These are phyloP conservation scores for Drosophila neotestacea DNA, from an alignment of 2,888 invertebrate genomes.

Conservation along the genomic window DNA sequence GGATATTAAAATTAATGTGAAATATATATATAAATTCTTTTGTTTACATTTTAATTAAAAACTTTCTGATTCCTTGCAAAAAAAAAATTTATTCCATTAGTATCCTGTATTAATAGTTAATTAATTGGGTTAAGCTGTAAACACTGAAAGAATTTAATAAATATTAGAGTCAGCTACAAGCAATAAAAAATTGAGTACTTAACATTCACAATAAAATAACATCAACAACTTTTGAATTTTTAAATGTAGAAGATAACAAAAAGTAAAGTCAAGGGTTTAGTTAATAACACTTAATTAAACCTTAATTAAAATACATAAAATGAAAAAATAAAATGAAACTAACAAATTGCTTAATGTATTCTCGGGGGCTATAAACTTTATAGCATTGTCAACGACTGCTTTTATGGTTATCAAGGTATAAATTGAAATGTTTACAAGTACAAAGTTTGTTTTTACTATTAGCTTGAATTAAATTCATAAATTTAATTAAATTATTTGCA, in stretches of 20 bases:
- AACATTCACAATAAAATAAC: too few species aligned
- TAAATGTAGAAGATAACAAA: too few species aligned
- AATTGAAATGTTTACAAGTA: slow-evolving; percentile 1
- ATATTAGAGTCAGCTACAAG: too few species aligned
- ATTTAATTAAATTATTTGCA: slow-evolving; percentile 4
- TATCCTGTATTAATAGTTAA: background rate
- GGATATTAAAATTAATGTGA: background rate
- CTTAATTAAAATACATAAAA: background rate
- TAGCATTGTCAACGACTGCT: background rate
- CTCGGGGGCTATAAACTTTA: slow-evolving; percentile 1
- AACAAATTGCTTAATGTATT: slow-evolving; percentile 8
- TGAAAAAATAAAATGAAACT: background rate
- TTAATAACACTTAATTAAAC: background rate
- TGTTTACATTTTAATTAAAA: slow-evolving; percentile 9
- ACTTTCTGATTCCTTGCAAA: background rate
- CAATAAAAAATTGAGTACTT: background rate
- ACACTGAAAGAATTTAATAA: background rate
- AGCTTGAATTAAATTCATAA: background rate
- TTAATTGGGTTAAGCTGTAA: background rate
- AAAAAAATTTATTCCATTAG: background rate
- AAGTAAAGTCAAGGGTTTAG: too few species aligned
- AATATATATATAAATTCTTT: background rate
- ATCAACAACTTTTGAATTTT: too few species aligned
- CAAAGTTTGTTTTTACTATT: background rate
- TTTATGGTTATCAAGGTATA: background rate